These are phyloP conservation scores for Drosophila pallidifrons DNA, from an alignment of 1,140 invertebrate genomes.

Conservation along the genomic window DNA sequence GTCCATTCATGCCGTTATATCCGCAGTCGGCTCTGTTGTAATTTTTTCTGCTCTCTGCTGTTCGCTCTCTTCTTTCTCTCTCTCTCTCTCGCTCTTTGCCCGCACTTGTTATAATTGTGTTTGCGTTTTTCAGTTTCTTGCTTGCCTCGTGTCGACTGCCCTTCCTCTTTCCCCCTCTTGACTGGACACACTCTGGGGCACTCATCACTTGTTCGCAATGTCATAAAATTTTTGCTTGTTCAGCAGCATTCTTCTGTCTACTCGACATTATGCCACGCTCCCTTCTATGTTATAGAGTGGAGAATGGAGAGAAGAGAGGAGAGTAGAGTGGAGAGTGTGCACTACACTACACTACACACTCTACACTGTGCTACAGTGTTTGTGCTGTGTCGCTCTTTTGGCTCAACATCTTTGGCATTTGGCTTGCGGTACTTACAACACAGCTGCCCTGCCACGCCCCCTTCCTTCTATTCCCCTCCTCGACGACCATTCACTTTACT, in stretches of 20 bases:
- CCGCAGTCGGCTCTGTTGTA: constrained; percentile 41
- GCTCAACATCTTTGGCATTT: constrained; percentile 52
- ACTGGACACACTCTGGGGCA: not conserved
- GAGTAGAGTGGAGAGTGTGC: too few relatives aligned
- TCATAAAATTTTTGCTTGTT: constrained; percentile 81
- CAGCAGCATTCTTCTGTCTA: constrained; percentile 73
- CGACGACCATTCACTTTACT: constrained; percentile 32
- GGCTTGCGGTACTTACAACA: constrained; percentile 47
- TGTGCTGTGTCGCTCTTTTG: constrained; percentile 22
- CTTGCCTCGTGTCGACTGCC: not conserved
- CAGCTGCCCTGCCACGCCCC: not conserved
- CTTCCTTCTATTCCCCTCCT: too few relatives aligned
- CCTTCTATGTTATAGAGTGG: too few relatives aligned
- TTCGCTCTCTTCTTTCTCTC: constrained; percentile 2
- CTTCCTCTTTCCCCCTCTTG: not conserved
- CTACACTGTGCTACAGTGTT: not conserved
- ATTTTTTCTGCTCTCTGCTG: constrained; percentile 15
- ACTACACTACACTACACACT: constrained; percentile 11
- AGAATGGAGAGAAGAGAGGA: too few relatives aligned
- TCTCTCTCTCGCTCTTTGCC: constrained; percentile 34
- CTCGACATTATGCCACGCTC: constrained; percentile 41
- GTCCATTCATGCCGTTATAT: constrained; percentile 32
- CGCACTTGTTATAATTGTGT: constrained; percentile 81
- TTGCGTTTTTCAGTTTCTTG: constrained; percentile 76
- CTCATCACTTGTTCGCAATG: constrained; percentile 71